phyloP scores from a whole-genome alignment of 2,888 invertebrate species.

The Sinopyrophorus schimmeli region DNA sequence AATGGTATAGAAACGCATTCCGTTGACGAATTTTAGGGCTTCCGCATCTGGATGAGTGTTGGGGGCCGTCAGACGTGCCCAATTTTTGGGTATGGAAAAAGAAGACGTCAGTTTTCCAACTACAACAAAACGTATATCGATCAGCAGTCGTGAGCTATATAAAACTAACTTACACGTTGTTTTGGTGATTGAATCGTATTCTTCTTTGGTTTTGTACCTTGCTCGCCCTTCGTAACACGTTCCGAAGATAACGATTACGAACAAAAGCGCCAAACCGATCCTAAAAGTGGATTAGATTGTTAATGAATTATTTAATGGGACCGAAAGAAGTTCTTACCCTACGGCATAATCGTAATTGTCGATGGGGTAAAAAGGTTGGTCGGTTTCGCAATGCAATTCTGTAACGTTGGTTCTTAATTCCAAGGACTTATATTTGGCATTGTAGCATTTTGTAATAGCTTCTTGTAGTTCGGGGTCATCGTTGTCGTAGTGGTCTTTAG shows the following conservation, averaged over 20 bases:
- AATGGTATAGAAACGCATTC: conserved; percentile 29
- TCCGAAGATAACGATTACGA: conserved; percentile 2
- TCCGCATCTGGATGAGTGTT: conserved; percentile 11
- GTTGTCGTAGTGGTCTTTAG: background rate
- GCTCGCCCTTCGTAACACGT: conserved; percentile 14
- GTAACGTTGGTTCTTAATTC: conserved; percentile 37
- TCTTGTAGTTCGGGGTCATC: no score
- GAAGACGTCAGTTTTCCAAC: conserved; percentile 16
- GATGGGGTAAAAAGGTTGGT: conserved; percentile 25
- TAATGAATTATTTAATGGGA: no score
- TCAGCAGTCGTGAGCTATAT: no score
- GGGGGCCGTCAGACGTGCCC: conserved; percentile 18
- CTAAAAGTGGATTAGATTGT: background rate
- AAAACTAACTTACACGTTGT: conserved; percentile 13
- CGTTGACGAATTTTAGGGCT: conserved; percentile 24
- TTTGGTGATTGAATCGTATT: conserved; percentile 4
- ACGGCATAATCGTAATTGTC: conserved; percentile 38
- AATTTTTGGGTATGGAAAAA: conserved; percentile 29
- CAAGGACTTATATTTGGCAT: conserved; percentile 1
- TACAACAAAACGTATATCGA: no score
- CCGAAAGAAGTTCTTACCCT: conserved; percentile 37
- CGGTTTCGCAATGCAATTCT: conserved; percentile 38
- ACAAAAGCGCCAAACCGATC: background rate
- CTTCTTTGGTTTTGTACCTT: conserved; percentile 12
- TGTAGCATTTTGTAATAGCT: background rate